Percentiles rank a stretch among this genome's conserved stretches.
These are phyloP conservation scores for Panthera uncia DNA, from an alignment of 2,113 vertebrate genomes.

Conservation along the genomic window DNA sequence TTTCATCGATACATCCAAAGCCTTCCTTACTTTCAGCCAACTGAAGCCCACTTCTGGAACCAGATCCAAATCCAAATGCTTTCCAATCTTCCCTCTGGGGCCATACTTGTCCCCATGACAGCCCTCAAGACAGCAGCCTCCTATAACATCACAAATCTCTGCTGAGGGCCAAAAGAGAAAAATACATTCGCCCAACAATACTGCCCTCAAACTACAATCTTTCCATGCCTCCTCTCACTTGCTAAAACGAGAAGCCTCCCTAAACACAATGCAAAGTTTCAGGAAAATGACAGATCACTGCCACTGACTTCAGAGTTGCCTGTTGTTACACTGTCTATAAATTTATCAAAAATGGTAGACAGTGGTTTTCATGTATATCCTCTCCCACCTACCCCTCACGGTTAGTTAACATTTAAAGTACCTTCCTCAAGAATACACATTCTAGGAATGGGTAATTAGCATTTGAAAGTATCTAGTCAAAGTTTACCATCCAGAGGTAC, in stretches of 20 bases:
- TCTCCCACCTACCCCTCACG: not conserved
- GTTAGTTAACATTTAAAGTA: not conserved
- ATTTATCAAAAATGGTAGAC: not conserved
- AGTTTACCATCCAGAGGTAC: not conserved
- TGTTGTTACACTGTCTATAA: not conserved
- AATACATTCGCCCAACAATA: not conserved
- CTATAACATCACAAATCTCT: not conserved
- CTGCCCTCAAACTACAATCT: not conserved
- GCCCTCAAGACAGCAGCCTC: not conserved
- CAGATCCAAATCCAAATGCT: not conserved
- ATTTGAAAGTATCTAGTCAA: slow-evolving; percentile 21
- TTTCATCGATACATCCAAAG: not conserved
- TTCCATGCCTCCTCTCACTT: not conserved
- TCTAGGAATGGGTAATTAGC: not conserved
- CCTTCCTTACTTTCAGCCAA: not conserved
- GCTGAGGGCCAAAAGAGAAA: not conserved
- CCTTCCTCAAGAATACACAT: not conserved
- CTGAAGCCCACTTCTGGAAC: not conserved
- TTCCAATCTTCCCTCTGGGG: not conserved
- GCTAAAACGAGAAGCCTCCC: slow-evolving; percentile 2
- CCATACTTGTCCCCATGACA: not conserved
- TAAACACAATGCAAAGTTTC: not conserved
- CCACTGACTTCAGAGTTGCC: not conserved
- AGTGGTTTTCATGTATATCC: not conserved
- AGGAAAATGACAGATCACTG: not conserved